Percentiles rank a stretch among this genome's conserved stretches.
Evolutionary conservation across 2,888 invertebrate genomes (phyloP).

Genomic region (Standfussiana lucernea): DNA sequence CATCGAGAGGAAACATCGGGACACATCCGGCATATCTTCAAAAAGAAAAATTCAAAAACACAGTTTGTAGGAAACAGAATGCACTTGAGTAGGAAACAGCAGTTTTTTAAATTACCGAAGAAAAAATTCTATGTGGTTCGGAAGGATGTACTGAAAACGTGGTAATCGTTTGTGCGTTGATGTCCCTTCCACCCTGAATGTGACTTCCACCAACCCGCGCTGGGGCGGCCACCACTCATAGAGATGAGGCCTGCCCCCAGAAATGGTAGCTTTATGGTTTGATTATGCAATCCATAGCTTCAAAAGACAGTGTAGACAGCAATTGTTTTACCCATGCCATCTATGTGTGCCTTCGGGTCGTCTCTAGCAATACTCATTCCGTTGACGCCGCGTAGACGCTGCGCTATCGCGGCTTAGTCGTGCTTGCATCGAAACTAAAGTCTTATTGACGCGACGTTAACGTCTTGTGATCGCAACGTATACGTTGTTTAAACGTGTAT

Average conservation of each 20-base stretch:
- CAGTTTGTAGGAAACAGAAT: too few species aligned
- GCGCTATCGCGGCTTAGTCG: not conserved
- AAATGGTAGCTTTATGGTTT: too few species aligned
- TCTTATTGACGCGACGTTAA: not conserved
- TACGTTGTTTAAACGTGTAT: not conserved
- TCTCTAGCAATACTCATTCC: not conserved
- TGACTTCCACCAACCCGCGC: not conserved
- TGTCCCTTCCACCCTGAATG: not conserved
- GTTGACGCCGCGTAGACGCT: not conserved
- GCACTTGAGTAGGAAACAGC: too few species aligned
- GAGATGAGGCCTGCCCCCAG: too few species aligned
- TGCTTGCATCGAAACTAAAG: not conserved
- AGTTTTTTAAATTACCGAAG: too few species aligned
- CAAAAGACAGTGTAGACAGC: not conserved
- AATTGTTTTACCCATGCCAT: not conserved
- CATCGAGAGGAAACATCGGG: too few species aligned
- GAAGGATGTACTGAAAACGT: too few species aligned
- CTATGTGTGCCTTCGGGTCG: not conserved
- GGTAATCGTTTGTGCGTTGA: too few species aligned
- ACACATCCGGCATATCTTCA: too few species aligned
- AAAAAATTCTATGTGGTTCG: too few species aligned
- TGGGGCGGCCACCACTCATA: not conserved
- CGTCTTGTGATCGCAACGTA: not conserved
- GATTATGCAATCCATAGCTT: not conserved
- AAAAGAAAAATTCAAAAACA: too few species aligned